Percentiles rank a stretch among this genome's conserved stretches.
Evolutionary conservation across 1,140 invertebrate genomes (phyloP).

Genomic region (Drosophila navojoa): DNA sequence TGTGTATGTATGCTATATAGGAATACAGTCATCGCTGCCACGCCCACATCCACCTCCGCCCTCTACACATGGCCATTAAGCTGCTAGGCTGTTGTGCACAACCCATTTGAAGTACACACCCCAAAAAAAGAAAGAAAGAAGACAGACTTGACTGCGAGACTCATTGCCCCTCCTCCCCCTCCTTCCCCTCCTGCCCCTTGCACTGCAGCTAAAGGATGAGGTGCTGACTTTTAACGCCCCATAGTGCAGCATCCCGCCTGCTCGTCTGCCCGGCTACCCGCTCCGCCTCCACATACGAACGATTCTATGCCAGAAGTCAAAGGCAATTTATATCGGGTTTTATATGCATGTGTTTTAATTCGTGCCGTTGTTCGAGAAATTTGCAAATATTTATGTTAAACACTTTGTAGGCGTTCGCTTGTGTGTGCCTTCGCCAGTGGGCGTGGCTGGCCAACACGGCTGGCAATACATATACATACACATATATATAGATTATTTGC

Average conservation of each 20-base stretch:
- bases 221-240: slow-evolving; percentile 73
- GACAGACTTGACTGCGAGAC: slow-evolving; percentile 1
- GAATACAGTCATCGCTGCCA: slow-evolving; percentile 44
- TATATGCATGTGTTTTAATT: slow-evolving; percentile 56
- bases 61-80: neutral
- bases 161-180: slow-evolving; percentile 10
- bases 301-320: slow-evolving; percentile 41
- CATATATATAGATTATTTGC: slow-evolving; percentile 33
- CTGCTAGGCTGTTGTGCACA: slow-evolving; percentile 12
- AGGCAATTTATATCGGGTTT: slow-evolving; percentile 39
- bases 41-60: slow-evolving; percentile 47
- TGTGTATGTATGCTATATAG: slow-evolving; percentile 22
- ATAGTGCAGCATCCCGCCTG: slow-evolving; percentile 17
- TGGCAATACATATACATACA: slow-evolving; percentile 44
- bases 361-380: slow-evolving; percentile 49
- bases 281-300: slow-evolving; percentile 1
- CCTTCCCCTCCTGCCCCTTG: slow-evolving; percentile 23
- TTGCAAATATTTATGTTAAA: slow-evolving; percentile 68
- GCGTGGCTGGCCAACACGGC: slow-evolving; percentile 39
- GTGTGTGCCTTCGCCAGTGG: slow-evolving; percentile 14
- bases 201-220: slow-evolving; percentile 57
- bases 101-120: slow-evolving; percentile 61
- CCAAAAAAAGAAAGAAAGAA: slow-evolving; percentile 62
- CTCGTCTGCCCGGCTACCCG: neutral
- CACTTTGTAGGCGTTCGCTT: slow-evolving; percentile 51